These are phyloP conservation scores for Anthophora plumipes DNA, from an alignment of 2,888 invertebrate species.

Conservation along the genomic window DNA sequence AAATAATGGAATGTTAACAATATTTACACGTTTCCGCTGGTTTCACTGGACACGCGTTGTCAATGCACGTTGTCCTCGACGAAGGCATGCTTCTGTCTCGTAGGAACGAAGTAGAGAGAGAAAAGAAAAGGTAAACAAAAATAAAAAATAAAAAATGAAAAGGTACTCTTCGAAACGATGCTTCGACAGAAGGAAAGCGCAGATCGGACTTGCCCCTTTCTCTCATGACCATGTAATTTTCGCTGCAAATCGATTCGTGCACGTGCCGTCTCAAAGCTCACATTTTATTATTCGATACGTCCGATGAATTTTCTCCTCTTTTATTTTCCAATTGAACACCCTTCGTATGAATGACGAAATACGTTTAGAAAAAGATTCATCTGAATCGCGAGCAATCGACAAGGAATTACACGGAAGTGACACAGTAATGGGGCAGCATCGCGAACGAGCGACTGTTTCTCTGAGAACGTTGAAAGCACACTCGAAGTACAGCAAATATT, in stretches of 20 bases:
- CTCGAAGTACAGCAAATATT: slow-evolving; percentile 66
- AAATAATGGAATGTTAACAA: slow-evolving; percentile 15
- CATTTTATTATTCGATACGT: too few species aligned
- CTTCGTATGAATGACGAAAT: too few species aligned
- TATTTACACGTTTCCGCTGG: slow-evolving; percentile 46
- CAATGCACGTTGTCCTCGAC: slow-evolving; percentile 13
- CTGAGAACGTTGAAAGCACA: slow-evolving; percentile 70
- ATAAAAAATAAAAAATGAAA: too few species aligned
- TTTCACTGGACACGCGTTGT: neutral
- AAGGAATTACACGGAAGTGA: neutral
- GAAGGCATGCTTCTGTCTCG: slow-evolving; percentile 34
- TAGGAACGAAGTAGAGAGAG: slow-evolving; percentile 49
- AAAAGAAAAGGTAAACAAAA: too few species aligned
- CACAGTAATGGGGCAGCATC: slow-evolving; percentile 15
- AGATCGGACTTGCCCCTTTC: neutral
- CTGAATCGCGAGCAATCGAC: neutral
- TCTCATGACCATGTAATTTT: slow-evolving; percentile 11
- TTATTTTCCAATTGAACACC: too few species aligned
- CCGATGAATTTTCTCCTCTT: too few species aligned
- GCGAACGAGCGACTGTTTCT: slow-evolving; percentile 31
- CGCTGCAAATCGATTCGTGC: neutral
- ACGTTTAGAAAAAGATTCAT: neutral
- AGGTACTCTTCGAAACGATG: slow-evolving; percentile 16
- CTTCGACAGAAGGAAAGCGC: neutral
- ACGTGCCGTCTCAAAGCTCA: too few species aligned